Evolutionary conservation across 1,140 invertebrate genomes (phyloP).

Genomic region (Drosophila subpulchrella): DNA sequence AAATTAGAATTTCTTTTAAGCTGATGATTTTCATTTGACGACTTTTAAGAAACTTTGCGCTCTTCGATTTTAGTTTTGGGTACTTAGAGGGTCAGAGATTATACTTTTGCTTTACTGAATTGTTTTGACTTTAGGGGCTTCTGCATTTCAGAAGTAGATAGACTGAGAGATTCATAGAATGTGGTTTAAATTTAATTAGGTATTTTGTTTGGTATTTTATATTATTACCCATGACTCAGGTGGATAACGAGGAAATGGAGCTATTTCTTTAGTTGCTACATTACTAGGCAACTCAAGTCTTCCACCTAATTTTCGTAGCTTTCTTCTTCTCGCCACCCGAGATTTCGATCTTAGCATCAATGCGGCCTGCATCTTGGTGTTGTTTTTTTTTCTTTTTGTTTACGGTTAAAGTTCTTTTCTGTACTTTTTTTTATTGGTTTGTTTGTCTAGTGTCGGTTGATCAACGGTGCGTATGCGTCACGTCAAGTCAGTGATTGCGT

Average conservation of each 20-base stretch:
- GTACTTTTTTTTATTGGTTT: constrained; percentile 80
- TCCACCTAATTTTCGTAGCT: constrained; percentile 88
- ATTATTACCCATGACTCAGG: constrained; percentile 90
- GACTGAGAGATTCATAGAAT: constrained; percentile 66
- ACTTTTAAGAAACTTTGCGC: constrained; percentile 67
- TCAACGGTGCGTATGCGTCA: constrained; percentile 47
- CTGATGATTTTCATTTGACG: constrained; percentile 78
- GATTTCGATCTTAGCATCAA: constrained; percentile 94
- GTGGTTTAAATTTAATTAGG: constrained; percentile 64
- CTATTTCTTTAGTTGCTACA: constrained; percentile 93
- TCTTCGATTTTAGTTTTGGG: constrained; percentile 54
- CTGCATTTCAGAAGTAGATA: constrained; percentile 33
- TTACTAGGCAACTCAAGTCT: constrained; percentile 92
- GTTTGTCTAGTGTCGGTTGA: constrained; percentile 13
- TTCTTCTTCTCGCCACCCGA: constrained; percentile 91
- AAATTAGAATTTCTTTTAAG: constrained; percentile 68
- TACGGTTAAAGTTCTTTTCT: constrained; percentile 63
- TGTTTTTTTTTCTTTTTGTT: constrained; percentile 85
- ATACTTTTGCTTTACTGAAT: constrained; percentile 48
- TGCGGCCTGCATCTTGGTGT: constrained; percentile 93
- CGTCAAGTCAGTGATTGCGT: constrained; percentile 22
- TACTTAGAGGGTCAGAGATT: constrained; percentile 29
- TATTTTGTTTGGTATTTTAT: constrained; percentile 61
- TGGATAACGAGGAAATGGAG: constrained; percentile 93
- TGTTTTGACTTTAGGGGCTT: constrained; percentile 39